phyloP scores from a whole-genome alignment of 2,797 vertebrate species.

The Melanotaenia trifasciata region DNA sequence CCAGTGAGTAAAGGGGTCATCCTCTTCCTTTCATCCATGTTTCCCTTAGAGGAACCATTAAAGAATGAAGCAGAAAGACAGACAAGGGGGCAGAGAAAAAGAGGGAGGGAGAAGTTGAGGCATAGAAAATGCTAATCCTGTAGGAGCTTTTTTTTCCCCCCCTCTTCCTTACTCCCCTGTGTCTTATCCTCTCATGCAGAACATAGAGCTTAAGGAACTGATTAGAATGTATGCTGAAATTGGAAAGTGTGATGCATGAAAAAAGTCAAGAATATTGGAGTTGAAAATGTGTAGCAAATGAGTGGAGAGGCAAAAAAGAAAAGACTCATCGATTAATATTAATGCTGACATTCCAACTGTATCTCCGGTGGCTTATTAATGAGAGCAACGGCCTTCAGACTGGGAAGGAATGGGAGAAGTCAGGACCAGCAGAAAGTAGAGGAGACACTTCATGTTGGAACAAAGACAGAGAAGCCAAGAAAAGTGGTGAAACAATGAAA shows the following conservation, averaged over 20 bases:
- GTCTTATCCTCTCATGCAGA: conserved; percentile 79
- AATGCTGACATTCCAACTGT: conserved; percentile 75
- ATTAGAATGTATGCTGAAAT: conserved; percentile 83
- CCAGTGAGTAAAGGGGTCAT: conserved; percentile 74
- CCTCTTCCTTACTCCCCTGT: conserved; percentile 57
- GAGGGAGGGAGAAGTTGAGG: conserved; percentile 62
- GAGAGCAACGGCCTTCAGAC: conserved; percentile 78
- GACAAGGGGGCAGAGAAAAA: conserved; percentile 58
- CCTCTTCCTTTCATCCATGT: conserved; percentile 73
- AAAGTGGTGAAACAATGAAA: conserved; percentile 15
- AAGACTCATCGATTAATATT: conserved; percentile 79
- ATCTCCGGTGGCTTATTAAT: conserved; percentile 76
- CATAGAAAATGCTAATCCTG: conserved; percentile 80
- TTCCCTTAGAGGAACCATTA: conserved; percentile 64
- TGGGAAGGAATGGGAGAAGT: conserved; percentile 46
- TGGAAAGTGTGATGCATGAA: conserved; percentile 78
- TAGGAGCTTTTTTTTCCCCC: conserved; percentile 39
- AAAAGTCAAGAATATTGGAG: conserved; percentile 62
- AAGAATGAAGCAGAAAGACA: conserved; percentile 67
- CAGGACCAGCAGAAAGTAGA: conserved; percentile 14
- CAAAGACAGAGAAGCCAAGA: conserved; percentile 28
- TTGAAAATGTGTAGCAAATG: conserved; percentile 64
- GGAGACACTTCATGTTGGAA: conserved; percentile 22
- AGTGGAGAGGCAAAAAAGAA: conserved; percentile 48
- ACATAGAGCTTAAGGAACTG: conserved; percentile 81